phyloP scores from a whole-genome alignment of 1,140 invertebrate species.

The Musca vetustissima region DNA sequence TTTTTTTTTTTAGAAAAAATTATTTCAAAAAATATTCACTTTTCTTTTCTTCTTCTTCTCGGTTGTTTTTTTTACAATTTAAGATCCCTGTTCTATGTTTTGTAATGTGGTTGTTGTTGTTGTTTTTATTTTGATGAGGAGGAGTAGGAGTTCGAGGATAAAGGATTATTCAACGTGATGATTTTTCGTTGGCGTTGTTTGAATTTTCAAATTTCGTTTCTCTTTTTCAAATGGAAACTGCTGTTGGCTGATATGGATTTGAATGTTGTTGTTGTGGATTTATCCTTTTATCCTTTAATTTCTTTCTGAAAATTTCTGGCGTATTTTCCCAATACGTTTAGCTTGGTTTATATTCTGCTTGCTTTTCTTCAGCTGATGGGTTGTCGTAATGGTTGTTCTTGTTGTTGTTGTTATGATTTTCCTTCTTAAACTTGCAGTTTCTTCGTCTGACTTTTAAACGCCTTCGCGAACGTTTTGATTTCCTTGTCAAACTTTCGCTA shows the following conservation, averaged over 20 bases:
- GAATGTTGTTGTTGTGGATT: neutral
- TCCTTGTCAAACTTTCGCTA: slow-evolving; percentile 7
- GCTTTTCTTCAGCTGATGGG: neutral
- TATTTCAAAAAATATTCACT: slow-evolving; percentile 24
- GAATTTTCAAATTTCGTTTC: too few relatives aligned
- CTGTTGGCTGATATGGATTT: neutral
- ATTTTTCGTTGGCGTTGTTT: too few relatives aligned
- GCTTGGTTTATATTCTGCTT: neutral
- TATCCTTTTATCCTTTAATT: neutral
- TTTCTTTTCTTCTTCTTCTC: slow-evolving; percentile 21
- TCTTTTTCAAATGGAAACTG: neutral
- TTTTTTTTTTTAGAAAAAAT: slow-evolving; percentile 13
- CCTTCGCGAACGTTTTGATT: slow-evolving; percentile 14
- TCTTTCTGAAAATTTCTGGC: neutral
- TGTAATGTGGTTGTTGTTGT: slow-evolving; percentile 1
- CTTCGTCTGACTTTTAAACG: slow-evolving; percentile 21
- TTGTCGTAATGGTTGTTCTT: neutral
- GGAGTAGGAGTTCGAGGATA: too few relatives aligned
- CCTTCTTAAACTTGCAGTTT: slow-evolving; percentile 21
- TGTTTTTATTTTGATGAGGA: neutral
- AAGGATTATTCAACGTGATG: neutral
- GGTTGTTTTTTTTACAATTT: too few relatives aligned
- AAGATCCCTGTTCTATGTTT: too few relatives aligned
- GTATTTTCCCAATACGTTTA: slow-evolving; percentile 1
- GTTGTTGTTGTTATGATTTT: neutral